Percentiles rank a stretch among this genome's conserved stretches.
phyloP scores from a whole-genome alignment of 2,888 invertebrate genomes.

The Bruchidius siliquastri region DNA sequence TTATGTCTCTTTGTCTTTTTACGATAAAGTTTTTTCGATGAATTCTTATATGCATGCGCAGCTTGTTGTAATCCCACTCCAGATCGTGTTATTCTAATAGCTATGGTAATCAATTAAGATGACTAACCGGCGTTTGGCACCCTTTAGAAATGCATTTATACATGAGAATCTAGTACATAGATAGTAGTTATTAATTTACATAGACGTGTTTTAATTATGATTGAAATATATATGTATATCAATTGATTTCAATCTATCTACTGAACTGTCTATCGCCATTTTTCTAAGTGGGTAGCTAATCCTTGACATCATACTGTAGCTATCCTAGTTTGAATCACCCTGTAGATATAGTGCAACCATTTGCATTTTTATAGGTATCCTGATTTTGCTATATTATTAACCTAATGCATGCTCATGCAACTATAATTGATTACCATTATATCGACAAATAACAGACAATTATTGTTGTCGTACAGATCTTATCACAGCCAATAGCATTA shows the following conservation, averaged over 20 bases:
- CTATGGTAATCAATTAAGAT: not conserved
- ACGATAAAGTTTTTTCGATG: not conserved
- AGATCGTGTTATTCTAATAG: not conserved
- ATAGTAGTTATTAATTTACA: too few species aligned
- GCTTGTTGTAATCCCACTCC: not conserved
- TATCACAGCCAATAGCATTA: not conserved
- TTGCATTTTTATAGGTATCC: not conserved
- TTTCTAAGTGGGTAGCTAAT: too few species aligned
- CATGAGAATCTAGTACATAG: not conserved
- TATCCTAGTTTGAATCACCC: too few species aligned
- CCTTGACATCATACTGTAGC: too few species aligned
- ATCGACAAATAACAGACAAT: not conserved
- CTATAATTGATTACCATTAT: not conserved
- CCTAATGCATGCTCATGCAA: not conserved
- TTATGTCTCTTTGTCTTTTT: not conserved
- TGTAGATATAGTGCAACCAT: not conserved
- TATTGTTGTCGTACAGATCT: not conserved
- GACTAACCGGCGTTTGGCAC: not conserved
- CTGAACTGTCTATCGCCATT: too few species aligned
- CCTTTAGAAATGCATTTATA: not conserved
- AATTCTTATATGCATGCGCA: not conserved
- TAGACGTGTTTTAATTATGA: too few species aligned
- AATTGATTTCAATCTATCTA: too few species aligned
- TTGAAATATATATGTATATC: too few species aligned
- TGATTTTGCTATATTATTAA: not conserved